Base-by-base conservation (phyloP, 2,888 invertebrate species). In the Cantharis flavilabris region DNA sequence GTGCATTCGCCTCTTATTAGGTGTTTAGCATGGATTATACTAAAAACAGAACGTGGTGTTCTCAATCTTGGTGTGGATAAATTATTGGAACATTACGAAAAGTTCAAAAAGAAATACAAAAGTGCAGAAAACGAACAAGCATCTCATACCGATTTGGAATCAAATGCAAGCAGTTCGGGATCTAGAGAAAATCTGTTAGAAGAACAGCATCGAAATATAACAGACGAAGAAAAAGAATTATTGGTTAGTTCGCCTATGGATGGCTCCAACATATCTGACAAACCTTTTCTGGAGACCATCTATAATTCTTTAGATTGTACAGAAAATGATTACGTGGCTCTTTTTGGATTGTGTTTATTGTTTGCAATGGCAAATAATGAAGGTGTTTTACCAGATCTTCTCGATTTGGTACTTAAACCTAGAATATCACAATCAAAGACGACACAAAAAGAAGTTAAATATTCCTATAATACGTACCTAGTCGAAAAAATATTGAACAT, bases 331-430 rank as follows among this genome's bases (percentile, higher is more conserved):
- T 98, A 99, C 86, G 93, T 96, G 69, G 94, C 98, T 7, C 90
- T 99, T 77, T 96, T 98, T 87, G 94, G 96, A 3, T 90, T 99
- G 14, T 97, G 98, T 88, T 90, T 99, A 77, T 91, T 99, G 63
- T 98, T 97, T 88, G 97, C 98, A 13, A 92, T 99, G 88, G 95
- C 96, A 78, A 96, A 96, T 87, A 99, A 99, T 89, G 92, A 93
- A 93, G 98, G 99, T 98, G 93, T 97, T 11, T 94, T 94, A 86
- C 92, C 94, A 78, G 95, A 95, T 82, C 91, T 96, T 76, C 89
- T 97, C 81, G 95, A 96, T 83, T 92, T 94, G 79, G 92, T 97
- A 9, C 89, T 97, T 62, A 92, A 92, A 85, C 93, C 95, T 2
- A 87, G 86, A 79, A 71, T 78, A 20, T 76, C 77, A 3, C 10